Base-by-base conservation (phyloP, 2,113 vertebrate species). In the Vicugna pacos region DNA sequence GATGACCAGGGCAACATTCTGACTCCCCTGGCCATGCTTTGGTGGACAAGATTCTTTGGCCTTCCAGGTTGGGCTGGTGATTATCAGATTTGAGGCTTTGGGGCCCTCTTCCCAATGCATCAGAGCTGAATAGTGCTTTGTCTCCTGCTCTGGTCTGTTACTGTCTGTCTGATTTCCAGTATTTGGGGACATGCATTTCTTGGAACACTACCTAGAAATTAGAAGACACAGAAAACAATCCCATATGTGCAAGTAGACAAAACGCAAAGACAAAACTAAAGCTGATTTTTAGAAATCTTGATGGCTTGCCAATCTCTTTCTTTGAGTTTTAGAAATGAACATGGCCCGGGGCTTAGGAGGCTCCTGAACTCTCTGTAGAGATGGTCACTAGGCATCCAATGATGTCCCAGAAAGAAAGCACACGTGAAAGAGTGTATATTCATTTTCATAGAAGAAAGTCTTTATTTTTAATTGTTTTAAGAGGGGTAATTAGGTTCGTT, bases 351-450 rank as follows among this genome's bases (percentile, higher is more conserved):
- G 11, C 2, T 46, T 76, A 52, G 60, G 52, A 42, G 26, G 16
- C 16, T 42, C 12, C 8, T 46, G 28, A 4, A 2, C 0, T 72
- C 35, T 56, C 76, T 52, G 46, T 0, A 5, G 0, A 5, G 24
- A 13, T 65, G 10, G 8, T 38, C 8, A 6, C 28, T 2, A 30
- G n/a, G 9, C 4, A 7, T 35, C 50, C 32, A 20, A 28, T 28
- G 60, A 11, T 19, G 32, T 67, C 64, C 46, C n/a, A 69, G 89
- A 92, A 80, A 64, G 65, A 62, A 86, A 67, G 60, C 8, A 54
- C 0, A n/a, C 5, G 28, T 4, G 8, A 26, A 69, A 6, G 9
- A 16, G 4, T 46, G 13, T 1, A 1, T 73, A 52, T n/a, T 77
- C 30, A 67, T 84, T 13, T 48, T 84, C 70, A 46, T 22, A 8